Conservation (phyloP, 2,797 vertebrate species). For the Epinephelus malabaricus region DNA sequence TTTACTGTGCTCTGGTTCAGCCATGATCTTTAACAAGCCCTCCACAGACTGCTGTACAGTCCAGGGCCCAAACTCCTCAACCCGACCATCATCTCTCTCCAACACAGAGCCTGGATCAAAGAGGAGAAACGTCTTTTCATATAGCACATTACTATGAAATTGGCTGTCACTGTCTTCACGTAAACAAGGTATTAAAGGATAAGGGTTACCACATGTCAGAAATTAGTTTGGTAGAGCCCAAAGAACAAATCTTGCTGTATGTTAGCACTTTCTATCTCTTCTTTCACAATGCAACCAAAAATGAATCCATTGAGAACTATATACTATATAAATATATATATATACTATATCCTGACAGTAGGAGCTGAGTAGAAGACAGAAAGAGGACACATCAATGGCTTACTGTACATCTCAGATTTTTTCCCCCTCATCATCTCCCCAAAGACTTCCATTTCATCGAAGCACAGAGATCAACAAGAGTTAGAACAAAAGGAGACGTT, state of each 20-base stretch:
- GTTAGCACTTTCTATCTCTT: constrained; percentile 81
- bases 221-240: constrained; percentile 71
- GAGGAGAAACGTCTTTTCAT: constrained; percentile 56
- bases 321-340: constrained; percentile 54
- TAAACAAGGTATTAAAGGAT: constrained; percentile 50
- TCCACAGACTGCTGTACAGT: constrained; percentile 20
- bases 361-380: constrained; percentile 52
- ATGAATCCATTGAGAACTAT: constrained; percentile 54
- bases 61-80: constrained; percentile 40
- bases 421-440: constrained; percentile 44
- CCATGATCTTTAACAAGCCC: constrained; percentile 18
- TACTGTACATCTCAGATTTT: constrained; percentile 45
- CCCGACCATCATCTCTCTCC: constrained; percentile 35
- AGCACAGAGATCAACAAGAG: constrained; percentile 71
- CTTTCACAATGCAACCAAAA: constrained; percentile 83
- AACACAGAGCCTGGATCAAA: constrained; percentile 72
- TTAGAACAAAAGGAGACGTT: constrained; percentile 69
- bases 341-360: constrained; percentile 38
- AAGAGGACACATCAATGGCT: constrained; percentile 43
- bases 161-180: constrained; percentile 42
- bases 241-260: constrained; percentile 81
- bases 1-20: neutral
- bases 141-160: constrained; percentile 53
- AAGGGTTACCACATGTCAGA: constrained; percentile 34
- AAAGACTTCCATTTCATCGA: constrained; percentile 59